Evolutionary conservation across 1,140 invertebrate genomes (phyloP), one percentile per base, ranked within the genome.

Genomic region (Temnothorax longispinosus): DNA sequence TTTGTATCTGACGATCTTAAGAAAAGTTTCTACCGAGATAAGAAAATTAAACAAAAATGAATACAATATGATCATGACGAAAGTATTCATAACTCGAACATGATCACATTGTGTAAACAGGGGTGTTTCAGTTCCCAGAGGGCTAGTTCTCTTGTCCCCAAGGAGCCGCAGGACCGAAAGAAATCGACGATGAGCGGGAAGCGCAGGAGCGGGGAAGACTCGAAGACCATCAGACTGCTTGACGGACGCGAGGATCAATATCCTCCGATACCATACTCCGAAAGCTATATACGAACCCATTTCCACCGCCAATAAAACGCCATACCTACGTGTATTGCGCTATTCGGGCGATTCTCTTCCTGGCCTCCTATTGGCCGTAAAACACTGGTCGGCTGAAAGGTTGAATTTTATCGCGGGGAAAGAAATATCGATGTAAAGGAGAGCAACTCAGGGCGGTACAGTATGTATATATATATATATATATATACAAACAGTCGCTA

Each of bases 181-280:
- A 80, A 75, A 87, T n/a, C 38, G 62, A 86, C 84, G 75, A 80
- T 91, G 89, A 87, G 86, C 85, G 87, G 88, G 69, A 84, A 71
- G 77, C 62, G 72, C 76, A 78, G 81, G 84, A 84, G 80, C 75
- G 75, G 82, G 87, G 89, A 88, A 89, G 87, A 85, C 87, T 91
- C 92, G 92, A 94, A 94, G 94, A 94, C 93, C 93, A 94, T 93
- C 93, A 86, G 93, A 91, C 93, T 95, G 93, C 94, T 95, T 95
- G 94, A 95, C 94, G 94, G 94, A 95, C 94, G 93, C 93, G 93
- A 93, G 93, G 94, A 95, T 95, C 94, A 95, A 95, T 95, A 95
- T 95, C 93, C 93, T 94, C 94, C 94, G 93, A 95, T 94, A 95
- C 94, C 94, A 95, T 94, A 95, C 94, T 95, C 93, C 89, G 91